phyloP scores from a whole-genome alignment of 1,140 invertebrate genomes.

The Chironomus tepperi region DNA sequence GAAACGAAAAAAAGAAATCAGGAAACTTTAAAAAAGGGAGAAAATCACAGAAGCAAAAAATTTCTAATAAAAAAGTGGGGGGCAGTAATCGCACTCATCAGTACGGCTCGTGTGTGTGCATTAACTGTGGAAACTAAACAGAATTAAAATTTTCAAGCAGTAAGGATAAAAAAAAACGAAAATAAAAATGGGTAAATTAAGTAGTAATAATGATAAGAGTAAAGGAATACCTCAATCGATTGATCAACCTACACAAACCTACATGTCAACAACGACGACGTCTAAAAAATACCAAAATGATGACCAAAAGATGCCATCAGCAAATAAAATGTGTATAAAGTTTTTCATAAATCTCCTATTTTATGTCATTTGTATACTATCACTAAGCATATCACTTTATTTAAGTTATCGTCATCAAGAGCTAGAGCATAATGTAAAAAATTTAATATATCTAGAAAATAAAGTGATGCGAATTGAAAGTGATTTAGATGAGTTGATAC shows the following conservation, averaged over 20 bases:
- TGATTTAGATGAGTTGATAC: slow-evolving; percentile 19
- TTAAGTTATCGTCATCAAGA: slow-evolving; percentile 21
- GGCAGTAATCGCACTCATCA: no score
- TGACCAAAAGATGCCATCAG: slow-evolving; percentile 23
- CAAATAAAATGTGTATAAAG: slow-evolving; percentile 17
- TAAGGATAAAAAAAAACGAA: neutral
- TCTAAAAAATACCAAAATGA: slow-evolving; percentile 20
- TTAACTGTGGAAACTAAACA: neutral
- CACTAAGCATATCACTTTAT: slow-evolving; percentile 17
- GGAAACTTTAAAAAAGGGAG: neutral
- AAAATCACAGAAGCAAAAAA: neutral
- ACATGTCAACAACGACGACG: neutral
- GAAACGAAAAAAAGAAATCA: neutral
- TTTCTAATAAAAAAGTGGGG: neutral
- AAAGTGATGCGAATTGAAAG: neutral
- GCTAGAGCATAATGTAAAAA: slow-evolving; percentile 19
- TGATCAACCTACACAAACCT: neutral
- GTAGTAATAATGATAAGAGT: neutral
- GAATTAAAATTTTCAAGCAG: neutral
- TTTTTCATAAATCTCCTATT: slow-evolving; percentile 16
- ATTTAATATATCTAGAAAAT: slow-evolving; percentile 11
- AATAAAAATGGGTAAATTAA: neutral
- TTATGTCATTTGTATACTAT: slow-evolving; percentile 23
- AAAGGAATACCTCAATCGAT: slow-evolving; percentile 15
- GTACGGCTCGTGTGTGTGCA: neutral